Evolutionary conservation across 2,888 invertebrate species (phyloP).

Genomic region (Metellina segmentata): DNA sequence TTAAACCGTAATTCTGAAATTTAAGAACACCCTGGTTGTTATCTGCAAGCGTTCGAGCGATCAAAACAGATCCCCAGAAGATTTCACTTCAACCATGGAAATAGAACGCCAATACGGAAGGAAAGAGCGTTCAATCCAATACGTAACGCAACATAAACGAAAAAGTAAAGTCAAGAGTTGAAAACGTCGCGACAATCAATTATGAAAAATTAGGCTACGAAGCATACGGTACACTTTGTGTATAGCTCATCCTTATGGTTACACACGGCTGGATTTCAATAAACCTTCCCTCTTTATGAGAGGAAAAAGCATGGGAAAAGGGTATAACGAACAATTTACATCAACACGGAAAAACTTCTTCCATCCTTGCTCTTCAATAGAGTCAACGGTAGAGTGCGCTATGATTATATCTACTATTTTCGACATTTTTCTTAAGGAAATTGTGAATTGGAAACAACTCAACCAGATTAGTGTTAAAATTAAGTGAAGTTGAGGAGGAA

Average conservation of each 20-base stretch:
- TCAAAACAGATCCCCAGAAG: no score
- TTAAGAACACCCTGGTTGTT: no score
- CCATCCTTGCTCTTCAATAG: not conserved
- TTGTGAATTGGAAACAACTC: no score
- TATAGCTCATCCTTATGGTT: slow-evolving; percentile 22
- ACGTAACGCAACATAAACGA: not conserved
- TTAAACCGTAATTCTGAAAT: no score
- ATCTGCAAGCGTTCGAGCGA: no score
- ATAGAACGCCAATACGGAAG: not conserved
- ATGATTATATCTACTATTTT: no score
- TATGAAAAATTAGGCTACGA: slow-evolving; percentile 21
- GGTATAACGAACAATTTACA: slow-evolving; percentile 17
- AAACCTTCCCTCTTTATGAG: not conserved
- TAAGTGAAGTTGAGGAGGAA: no score
- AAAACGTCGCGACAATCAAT: slow-evolving; percentile 11
- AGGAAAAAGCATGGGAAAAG: not conserved
- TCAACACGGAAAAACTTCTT: slow-evolving; percentile 36
- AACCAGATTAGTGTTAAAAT: no score
- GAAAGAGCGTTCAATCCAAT: not conserved
- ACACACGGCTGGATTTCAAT: slow-evolving; percentile 12
- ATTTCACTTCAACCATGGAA: no score
- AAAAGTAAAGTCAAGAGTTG: not conserved
- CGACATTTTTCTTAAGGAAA: no score
- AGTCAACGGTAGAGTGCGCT: not conserved
- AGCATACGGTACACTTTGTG: not conserved